Conservation (phyloP, 1,140 invertebrate genomes). For the Dysdera silvatica region DNA sequence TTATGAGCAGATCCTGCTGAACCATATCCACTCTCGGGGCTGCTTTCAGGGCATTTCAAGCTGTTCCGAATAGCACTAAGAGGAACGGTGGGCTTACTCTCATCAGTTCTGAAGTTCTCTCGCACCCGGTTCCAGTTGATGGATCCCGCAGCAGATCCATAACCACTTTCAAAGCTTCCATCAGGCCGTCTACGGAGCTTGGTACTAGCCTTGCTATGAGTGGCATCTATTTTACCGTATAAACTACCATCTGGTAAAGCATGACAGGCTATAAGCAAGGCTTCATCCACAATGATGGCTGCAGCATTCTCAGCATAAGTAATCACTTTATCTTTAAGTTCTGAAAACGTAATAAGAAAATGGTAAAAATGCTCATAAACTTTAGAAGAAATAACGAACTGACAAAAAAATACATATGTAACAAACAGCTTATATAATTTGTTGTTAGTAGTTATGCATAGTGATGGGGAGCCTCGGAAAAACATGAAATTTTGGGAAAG, state of each 20-base stretch:
- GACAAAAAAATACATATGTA: no score
- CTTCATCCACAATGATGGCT: conserved; percentile 22
- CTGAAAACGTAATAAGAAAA: conserved; percentile 2
- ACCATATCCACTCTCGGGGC: conserved; percentile 27
- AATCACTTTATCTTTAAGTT: conserved; percentile 24
- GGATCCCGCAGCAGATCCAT: conserved; percentile 21
- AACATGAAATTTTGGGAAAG: no score
- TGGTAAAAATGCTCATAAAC: no score
- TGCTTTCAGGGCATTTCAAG: conserved; percentile 28
- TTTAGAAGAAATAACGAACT: no score
- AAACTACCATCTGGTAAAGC: conserved; percentile 7
- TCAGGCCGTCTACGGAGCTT: conserved; percentile 20
- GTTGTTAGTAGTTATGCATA: no score
- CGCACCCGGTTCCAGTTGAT: conserved; percentile 15
- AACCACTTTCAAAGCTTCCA: conserved; percentile 26
- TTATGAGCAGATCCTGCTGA: conserved; percentile 23
- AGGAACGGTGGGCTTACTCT: conserved; percentile 18
- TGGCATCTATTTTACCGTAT: background rate
- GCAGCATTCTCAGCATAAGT: conserved; percentile 26
- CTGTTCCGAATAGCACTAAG: conserved; percentile 17
- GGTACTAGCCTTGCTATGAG: background rate
- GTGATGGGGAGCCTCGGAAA: no score
- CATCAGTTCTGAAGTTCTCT: conserved; percentile 13
- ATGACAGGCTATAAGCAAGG: conserved; percentile 20
- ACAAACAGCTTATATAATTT: no score